Percentiles rank a stretch among this genome's conserved stretches.
Conservation (phyloP, 2,888 invertebrate species). For the Oscheius sp. region DNA sequence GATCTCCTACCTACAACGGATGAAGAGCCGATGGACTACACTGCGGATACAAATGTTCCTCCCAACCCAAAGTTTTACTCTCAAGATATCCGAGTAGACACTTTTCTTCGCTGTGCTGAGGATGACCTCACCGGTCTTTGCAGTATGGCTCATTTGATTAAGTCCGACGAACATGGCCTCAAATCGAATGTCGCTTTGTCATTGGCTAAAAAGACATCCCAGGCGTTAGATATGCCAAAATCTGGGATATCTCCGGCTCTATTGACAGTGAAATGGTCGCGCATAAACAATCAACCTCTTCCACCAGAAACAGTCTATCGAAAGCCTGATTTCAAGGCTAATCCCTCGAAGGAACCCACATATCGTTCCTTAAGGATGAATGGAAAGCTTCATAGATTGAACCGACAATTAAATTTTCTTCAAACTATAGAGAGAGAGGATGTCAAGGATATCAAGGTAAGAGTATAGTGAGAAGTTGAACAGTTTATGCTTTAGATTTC, state of each 20-base stretch:
- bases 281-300: neutral
- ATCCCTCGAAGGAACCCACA: neutral
- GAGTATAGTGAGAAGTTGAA: neutral
- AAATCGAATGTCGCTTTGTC: neutral
- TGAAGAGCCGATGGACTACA: slow-evolving; percentile 5
- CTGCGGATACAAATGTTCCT: neutral
- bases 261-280: neutral
- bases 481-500: no score
- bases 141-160: neutral
- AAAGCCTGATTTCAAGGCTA: neutral
- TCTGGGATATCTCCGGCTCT: neutral
- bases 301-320: neutral
- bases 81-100: neutral
- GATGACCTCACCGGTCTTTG: neutral
- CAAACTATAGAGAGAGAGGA: no score
- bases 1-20: neutral
- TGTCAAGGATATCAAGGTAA: neutral
- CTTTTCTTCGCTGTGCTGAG: neutral
- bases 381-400: neutral
- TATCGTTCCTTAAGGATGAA: neutral
- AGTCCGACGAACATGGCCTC: slow-evolving; percentile 4
- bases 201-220: neutral
- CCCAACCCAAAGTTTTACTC: neutral
- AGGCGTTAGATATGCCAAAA: neutral
- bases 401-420: neutral